Conservation (phyloP, 2,113 vertebrate species). For the Galbula dea region DNA sequence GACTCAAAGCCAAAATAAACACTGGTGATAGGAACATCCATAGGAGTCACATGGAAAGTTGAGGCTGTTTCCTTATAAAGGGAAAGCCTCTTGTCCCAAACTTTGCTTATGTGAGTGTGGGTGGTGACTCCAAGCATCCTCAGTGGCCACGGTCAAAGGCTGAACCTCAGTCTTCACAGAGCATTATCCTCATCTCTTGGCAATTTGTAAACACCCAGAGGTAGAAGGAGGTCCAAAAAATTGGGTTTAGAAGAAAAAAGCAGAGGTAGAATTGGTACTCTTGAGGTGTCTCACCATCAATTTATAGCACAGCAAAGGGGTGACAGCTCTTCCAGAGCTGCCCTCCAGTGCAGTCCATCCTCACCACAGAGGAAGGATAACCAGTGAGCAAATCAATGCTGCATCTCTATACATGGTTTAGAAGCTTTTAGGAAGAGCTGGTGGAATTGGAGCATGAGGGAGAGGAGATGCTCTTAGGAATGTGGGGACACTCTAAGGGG, state of each 20-base stretch:
- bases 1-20: background rate
- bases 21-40: background rate
- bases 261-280: background rate
- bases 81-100: background rate
- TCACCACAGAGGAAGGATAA: background rate
- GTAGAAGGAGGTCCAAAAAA: background rate
- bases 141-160: background rate
- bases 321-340: background rate
- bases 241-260: background rate
- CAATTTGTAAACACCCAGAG: background rate
- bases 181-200: background rate
- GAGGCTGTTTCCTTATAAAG: fast-evolving
- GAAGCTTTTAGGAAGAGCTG: background rate
- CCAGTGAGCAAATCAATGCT: background rate
- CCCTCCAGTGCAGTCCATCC: background rate
- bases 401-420: too few relatives aligned
- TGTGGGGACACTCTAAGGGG: fast-evolving
- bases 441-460: background rate
- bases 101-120: background rate
- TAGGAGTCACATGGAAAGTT: fast-evolving
- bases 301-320: background rate
- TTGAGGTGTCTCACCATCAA: background rate
- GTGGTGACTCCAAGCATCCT: background rate
- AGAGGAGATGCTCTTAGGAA: background rate
- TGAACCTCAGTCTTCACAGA: background rate